Evolutionary conservation across 64 coral and sea anemone species (phyloP), one percentile per base, ranked within the genome.

Genomic region (Anthopleura sola): DNA sequence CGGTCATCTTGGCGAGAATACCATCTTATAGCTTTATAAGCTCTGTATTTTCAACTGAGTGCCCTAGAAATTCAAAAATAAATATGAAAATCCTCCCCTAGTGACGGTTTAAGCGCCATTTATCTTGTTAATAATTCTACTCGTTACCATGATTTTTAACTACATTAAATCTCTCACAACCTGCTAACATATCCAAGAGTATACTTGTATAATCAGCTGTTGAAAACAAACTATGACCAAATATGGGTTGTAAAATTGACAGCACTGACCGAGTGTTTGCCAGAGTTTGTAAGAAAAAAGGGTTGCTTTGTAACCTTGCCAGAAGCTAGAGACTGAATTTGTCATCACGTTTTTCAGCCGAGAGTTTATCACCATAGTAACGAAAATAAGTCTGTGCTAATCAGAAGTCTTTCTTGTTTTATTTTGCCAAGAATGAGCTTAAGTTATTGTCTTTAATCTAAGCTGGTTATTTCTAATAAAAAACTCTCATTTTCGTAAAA

Each of bases 151-250:
- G 78, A 47, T 24, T 40, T 58, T 58, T 75, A 53, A 40, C 32
- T 37, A 76, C 53, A 9, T 34, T 36, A 31, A 71, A 71, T 12
- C 29, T 32, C 66, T 34, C 14, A 16, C 29, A 71, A 71, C 66
- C 66, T 71, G 66, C 66, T 71, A 62, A 62, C 66, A 71, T 15
- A 14, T 71, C 66, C 66, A 71, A 71, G 66, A 32, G 26, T 71
- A n/a, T 28, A 71, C 58, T 87, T 39, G 60, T 69, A 87, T 74
- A 85, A 48, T 71, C 89, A 95, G 82, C 93, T 95, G 89, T 88
- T 88, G 82, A 91, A 53, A 91, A 91, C 56, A 78, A 21, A 15
- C 3, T 64, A 79, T 75, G 3, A 56, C 88, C 89, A 91, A 84
- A 91, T 95, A 88, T 86, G 85, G 93, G 18, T 24, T 34, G 32